Evolutionary conservation across 2,888 invertebrate species (phyloP).

Genomic region (Pinctada fucata): DNA sequence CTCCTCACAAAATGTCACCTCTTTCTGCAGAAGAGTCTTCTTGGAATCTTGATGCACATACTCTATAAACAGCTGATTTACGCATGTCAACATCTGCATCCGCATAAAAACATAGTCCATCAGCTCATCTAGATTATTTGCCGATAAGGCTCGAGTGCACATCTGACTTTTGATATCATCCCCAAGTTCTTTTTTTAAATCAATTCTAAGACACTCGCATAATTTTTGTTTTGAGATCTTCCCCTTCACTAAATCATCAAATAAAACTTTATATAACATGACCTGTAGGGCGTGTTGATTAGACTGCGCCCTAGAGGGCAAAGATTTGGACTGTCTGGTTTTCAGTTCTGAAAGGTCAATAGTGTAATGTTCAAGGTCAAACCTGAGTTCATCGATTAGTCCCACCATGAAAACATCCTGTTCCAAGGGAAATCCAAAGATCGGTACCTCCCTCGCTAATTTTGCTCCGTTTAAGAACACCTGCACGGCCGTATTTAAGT

Average conservation of each 20-base stretch:
- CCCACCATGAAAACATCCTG: slow-evolving; percentile 69
- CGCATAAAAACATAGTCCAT: slow-evolving; percentile 53
- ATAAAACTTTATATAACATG: slow-evolving; percentile 70
- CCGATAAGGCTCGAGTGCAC: slow-evolving; percentile 29
- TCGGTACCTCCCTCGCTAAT: slow-evolving; percentile 68
- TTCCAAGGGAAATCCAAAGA: slow-evolving; percentile 71
- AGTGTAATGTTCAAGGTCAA: slow-evolving; percentile 66
- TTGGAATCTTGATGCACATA: slow-evolving; percentile 69
- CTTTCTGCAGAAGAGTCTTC: slow-evolving; percentile 51
- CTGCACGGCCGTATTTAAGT: slow-evolving; percentile 60
- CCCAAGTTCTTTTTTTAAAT: slow-evolving; percentile 57
- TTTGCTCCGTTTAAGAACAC: slow-evolving; percentile 58
- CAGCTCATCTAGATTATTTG: slow-evolving; percentile 51
- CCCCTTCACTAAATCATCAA: slow-evolving; percentile 71
- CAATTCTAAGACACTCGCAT: slow-evolving; percentile 58
- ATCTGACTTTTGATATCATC: slow-evolving; percentile 53
- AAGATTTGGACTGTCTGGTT: slow-evolving; percentile 55
- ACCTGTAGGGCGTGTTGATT: slow-evolving; percentile 68
- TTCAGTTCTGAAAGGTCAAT: slow-evolving; percentile 70
- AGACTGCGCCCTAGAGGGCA: slow-evolving; percentile 65
- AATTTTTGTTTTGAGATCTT: slow-evolving; percentile 55
- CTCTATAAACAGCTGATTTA: slow-evolving; percentile 61
- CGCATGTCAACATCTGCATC: slow-evolving; percentile 64
- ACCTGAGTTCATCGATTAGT: slow-evolving; percentile 71
- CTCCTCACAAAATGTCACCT: slow-evolving; percentile 56